A percentile compares a stretch with the other conserved stretches of the same genome.
phyloP scores from a whole-genome alignment of 2,888 invertebrate species.

The Cremastinae sp. region DNA sequence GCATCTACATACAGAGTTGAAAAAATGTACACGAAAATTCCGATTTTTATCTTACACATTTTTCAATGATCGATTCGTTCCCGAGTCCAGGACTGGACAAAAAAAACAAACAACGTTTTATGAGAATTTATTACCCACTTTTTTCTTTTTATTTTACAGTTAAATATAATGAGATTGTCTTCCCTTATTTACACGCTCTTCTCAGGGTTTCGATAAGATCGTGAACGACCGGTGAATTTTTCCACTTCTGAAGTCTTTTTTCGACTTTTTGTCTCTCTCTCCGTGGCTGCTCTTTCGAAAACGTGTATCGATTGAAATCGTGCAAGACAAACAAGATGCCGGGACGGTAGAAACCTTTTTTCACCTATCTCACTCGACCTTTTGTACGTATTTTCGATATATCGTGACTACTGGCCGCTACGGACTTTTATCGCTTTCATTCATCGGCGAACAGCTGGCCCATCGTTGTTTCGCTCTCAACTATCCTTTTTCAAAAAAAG shows the following conservation, averaged over 20 bases:
- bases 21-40: too few relatives aligned
- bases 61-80: too few relatives aligned
- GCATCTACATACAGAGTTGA: too few relatives aligned
- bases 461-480: constrained; percentile 30
- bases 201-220: too few relatives aligned
- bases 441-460: constrained; percentile 59
- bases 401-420: constrained; percentile 46
- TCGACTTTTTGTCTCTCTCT: constrained; percentile 18
- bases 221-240: too few relatives aligned
- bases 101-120: too few relatives aligned
- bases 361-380: neutral
- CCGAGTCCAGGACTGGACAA: too few relatives aligned
- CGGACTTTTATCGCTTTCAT: constrained; percentile 57
- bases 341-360: constrained; percentile 55
- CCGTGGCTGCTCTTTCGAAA: neutral
- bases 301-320: constrained; percentile 48
- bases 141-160: too few relatives aligned
- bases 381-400: constrained; percentile 26
- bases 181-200: too few relatives aligned
- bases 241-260: neutral
- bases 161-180: too few relatives aligned
- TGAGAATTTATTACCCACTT: too few relatives aligned
- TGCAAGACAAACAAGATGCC: constrained; percentile 40
- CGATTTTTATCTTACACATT: too few relatives aligned
- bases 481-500: neutral